Conservation (phyloP, 1,140 invertebrate genomes). For the Drosophila tsacasi region DNA sequence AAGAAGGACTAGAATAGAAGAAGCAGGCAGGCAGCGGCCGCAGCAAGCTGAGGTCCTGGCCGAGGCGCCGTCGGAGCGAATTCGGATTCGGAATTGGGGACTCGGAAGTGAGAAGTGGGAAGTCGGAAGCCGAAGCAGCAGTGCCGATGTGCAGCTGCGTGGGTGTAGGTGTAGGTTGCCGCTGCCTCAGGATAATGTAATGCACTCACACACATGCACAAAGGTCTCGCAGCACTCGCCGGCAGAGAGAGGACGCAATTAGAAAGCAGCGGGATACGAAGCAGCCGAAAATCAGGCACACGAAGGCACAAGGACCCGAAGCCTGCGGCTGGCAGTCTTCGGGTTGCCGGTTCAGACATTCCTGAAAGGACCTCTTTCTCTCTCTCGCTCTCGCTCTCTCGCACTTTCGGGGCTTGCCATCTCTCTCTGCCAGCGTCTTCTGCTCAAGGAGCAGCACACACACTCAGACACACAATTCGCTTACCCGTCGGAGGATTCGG, state of each 20-base stretch:
- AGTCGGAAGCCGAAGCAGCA: slow-evolving; percentile 42
- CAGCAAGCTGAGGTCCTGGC: slow-evolving; percentile 63
- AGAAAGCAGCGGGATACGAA: slow-evolving; percentile 74
- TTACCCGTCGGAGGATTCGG: slow-evolving; percentile 74
- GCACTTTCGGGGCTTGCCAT: not conserved
- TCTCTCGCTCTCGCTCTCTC: not conserved
- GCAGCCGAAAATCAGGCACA: slow-evolving; percentile 60
- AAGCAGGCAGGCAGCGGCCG: slow-evolving; percentile 72
- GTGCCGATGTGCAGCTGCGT: slow-evolving; percentile 52
- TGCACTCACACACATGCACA: slow-evolving; percentile 53
- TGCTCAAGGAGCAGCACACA: slow-evolving; percentile 30
- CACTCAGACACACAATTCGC: slow-evolving; percentile 42
- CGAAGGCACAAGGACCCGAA: slow-evolving; percentile 46
- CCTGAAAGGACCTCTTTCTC: slow-evolving; percentile 25
- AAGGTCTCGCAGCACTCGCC: slow-evolving; percentile 27
- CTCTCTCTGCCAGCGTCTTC: slow-evolving; percentile 42
- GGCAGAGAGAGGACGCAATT: slow-evolving; percentile 70
- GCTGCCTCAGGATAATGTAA: slow-evolving; percentile 73
- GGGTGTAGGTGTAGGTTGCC: slow-evolving; percentile 50
- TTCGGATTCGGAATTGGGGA: slow-evolving; percentile 37
- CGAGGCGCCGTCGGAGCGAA: slow-evolving; percentile 41
- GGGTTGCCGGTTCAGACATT: slow-evolving; percentile 36
- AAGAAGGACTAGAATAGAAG: slow-evolving; percentile 85
- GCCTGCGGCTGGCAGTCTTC: slow-evolving; percentile 65
- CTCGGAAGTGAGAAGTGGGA: slow-evolving; percentile 39